Conservation (phyloP, 1,140 invertebrate species). For the Melitaea cinxia region DNA sequence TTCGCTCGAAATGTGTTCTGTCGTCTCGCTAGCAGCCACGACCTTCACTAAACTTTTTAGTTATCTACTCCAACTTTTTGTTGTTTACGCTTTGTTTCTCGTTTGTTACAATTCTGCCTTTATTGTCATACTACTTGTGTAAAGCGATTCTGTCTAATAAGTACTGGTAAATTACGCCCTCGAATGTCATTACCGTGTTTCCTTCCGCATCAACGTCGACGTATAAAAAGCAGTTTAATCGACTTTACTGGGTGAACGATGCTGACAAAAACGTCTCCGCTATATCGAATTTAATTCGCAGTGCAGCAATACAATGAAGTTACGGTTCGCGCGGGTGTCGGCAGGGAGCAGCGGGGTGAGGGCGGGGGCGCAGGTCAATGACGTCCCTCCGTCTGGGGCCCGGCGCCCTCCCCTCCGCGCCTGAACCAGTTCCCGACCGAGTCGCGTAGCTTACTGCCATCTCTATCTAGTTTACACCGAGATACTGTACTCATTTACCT, state of each 20-base stretch:
- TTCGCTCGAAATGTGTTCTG: slow-evolving; percentile 37
- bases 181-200: slow-evolving; percentile 16
- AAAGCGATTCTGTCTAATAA: not conserved
- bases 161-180: not conserved
- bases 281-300: slow-evolving; percentile 72
- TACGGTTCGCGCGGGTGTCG: slow-evolving; percentile 65
- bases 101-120: slow-evolving; percentile 9
- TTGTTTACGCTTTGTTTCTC: slow-evolving; percentile 31
- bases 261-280: slow-evolving; percentile 63
- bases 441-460: slow-evolving; percentile 64
- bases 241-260: slow-evolving; percentile 40
- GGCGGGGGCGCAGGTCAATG: slow-evolving; percentile 70
- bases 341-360: slow-evolving; percentile 42
- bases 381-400: slow-evolving; percentile 74
- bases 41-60: slow-evolving; percentile 19
- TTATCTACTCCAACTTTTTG: slow-evolving; percentile 47
- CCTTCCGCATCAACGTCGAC: slow-evolving; percentile 13
- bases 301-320: slow-evolving; percentile 69
- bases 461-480: slow-evolving; percentile 68
- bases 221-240: slow-evolving; percentile 46
- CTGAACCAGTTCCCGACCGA: slow-evolving; percentile 67
- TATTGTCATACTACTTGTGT: not conserved
- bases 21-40: slow-evolving; percentile 30
- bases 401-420: slow-evolving; percentile 45
- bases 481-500: slow-evolving; percentile 59